phyloP scores from a whole-genome alignment of 2,888 invertebrate genomes.

The Standfussiana lucernea region DNA sequence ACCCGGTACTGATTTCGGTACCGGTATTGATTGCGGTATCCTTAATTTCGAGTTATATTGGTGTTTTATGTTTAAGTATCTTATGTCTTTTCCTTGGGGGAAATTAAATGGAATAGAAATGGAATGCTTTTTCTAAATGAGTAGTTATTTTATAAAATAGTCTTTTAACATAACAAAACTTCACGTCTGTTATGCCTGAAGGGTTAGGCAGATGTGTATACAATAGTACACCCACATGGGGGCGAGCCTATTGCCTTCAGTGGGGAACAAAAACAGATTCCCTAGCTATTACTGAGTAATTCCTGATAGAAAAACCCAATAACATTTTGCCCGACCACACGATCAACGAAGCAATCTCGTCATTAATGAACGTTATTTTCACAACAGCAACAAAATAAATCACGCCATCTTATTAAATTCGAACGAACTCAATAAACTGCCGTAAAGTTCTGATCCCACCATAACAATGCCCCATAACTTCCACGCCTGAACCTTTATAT shows the following conservation, averaged over 20 bases:
- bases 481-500: slow-evolving; percentile 22
- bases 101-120: neutral
- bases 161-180: no score
- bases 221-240: no score
- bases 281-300: no score
- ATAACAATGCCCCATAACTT: slow-evolving; percentile 44
- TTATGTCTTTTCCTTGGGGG: neutral
- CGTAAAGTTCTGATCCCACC: slow-evolving; percentile 21
- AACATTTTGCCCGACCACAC: no score
- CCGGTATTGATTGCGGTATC: slow-evolving; percentile 28
- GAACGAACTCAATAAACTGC: slow-evolving; percentile 25
- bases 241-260: no score
- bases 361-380: neutral
- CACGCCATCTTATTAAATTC: slow-evolving; percentile 22
- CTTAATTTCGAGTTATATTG: slow-evolving; percentile 26
- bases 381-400: slow-evolving; percentile 19
- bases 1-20: slow-evolving; percentile 14
- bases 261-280: no score
- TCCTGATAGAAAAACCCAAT: no score
- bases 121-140: neutral
- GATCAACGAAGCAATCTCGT: no score
- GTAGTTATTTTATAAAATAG: neutral
- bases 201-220: no score
- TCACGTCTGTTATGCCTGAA: no score
- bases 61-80: slow-evolving; percentile 5